Base-by-base conservation (phyloP, 1,140 invertebrate genomes). In the Camponotus vicinus region DNA sequence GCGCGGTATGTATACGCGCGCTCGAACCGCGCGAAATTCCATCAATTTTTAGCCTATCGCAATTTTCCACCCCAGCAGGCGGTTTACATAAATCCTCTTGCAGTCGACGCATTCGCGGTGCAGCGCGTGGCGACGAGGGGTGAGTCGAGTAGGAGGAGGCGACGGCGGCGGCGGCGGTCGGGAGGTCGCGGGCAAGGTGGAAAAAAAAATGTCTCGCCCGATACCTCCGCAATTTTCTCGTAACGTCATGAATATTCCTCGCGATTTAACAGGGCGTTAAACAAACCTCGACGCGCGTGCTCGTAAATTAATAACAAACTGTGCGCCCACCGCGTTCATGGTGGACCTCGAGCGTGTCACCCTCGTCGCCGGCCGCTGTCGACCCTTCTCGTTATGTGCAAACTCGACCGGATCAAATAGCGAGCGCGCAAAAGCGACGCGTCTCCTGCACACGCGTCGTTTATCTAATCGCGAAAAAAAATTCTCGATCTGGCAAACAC, bases 21-120 rank as follows among this genome's bases (percentile, higher is more conserved):
- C 64, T 18, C 40, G 37, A 40, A 63, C 21, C 59, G 57, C 75
- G 76, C 76, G 67, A 85, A 88, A 85, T 85, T 87, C 66, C 86
- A 89, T 88, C 80, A 88, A 88, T 89, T 88, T 80, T 88, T 89
- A 85, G 69, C 59, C 75, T 79, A 88, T 88, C 82, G 82, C 86
- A 85, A 78, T 85, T 88, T 78, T 73, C 80, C 61, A 52, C n/a
- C 55, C 73, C 75, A 55, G 55, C 75, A 78, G 86, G 57, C 73
- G 59, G 86, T 89, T 89, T 85, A 89, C 86, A 89, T 88, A 89
- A 89, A 85, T 89, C 80, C 52, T 85, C 61, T 89, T 55, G 61
- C 75, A 89, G 57, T 78, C 86, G 79, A 57, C 49, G 79, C 66
- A 76, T 84, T 84, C 66, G 49, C 49, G 64, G 32, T 21, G 84